Conservation (phyloP, 2,797 vertebrate genomes). For the Thripadectes ignobilis region DNA sequence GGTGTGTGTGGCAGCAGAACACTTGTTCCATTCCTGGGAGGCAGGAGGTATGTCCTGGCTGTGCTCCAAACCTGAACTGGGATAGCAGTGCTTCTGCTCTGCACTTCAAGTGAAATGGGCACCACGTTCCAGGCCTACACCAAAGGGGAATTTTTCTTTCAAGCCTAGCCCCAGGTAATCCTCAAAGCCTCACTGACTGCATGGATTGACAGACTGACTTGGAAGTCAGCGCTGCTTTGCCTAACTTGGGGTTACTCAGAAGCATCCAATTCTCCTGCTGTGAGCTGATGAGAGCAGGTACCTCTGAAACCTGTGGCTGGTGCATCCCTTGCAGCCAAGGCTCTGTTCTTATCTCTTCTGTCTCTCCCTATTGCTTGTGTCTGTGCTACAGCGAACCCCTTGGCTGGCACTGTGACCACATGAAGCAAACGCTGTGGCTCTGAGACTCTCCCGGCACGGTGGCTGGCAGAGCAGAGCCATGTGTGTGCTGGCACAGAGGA, state of each 20-base stretch:
- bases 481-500: background rate
- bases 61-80: background rate
- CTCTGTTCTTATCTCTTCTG: background rate
- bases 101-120: accelerated
- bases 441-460: background rate
- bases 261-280: background rate
- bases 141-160: background rate
- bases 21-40: background rate
- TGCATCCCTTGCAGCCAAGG: accelerated
- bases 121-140: background rate
- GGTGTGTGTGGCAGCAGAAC: background rate
- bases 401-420: accelerated
- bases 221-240: accelerated
- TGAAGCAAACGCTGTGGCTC: background rate
- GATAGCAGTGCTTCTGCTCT: background rate
- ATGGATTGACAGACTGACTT: background rate
- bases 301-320: background rate
- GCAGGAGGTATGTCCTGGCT: background rate
- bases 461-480: background rate
- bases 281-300: background rate
- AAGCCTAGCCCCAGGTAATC: background rate
- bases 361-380: background rate
- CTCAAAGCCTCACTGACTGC: background rate
- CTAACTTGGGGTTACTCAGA: background rate
- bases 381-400: background rate